Conservation (phyloP, 2,888 invertebrate genomes). For the Drosophila subquinaria region DNA sequence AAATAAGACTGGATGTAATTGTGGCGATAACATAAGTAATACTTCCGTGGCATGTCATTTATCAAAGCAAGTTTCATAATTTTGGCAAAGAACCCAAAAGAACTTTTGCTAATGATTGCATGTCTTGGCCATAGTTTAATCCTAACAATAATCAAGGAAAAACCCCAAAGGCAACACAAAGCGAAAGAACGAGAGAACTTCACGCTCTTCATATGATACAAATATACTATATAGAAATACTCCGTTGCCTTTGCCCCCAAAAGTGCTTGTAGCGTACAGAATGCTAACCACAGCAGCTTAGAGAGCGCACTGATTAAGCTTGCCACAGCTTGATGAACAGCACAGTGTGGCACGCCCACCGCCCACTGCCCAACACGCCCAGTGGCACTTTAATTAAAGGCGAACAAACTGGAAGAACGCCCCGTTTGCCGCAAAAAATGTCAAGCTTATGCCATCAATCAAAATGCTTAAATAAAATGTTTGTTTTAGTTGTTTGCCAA, state of each 20-base stretch:
- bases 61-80: slow-evolving; percentile 62
- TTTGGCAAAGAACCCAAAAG: slow-evolving; percentile 26
- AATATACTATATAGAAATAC: slow-evolving; percentile 9
- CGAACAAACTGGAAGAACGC: slow-evolving; percentile 55
- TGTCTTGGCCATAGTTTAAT: slow-evolving; percentile 54
- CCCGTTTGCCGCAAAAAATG: slow-evolving; percentile 49
- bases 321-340: slow-evolving; percentile 54
- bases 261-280: slow-evolving; percentile 15
- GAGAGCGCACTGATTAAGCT: slow-evolving; percentile 55
- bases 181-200: slow-evolving; percentile 14
- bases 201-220: slow-evolving; percentile 21
- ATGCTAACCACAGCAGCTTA: slow-evolving; percentile 38
- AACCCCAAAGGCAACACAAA: slow-evolving; percentile 6
- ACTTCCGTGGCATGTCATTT: slow-evolving; percentile 53
- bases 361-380: slow-evolving; percentile 10
- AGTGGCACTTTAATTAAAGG: slow-evolving; percentile 70
- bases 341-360: slow-evolving; percentile 25
- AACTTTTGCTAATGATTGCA: slow-evolving; percentile 71
- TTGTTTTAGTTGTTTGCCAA: slow-evolving; percentile 68
- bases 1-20: not conserved
- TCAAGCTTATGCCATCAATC: slow-evolving; percentile 79
- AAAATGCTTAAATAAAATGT: slow-evolving; percentile 80
- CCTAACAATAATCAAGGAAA: slow-evolving; percentile 47
- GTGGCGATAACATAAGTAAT: slow-evolving; percentile 25
- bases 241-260: slow-evolving; percentile 24